Base-by-base conservation (phyloP, 2,113 vertebrate species). In the Narcine bancroftii region DNA sequence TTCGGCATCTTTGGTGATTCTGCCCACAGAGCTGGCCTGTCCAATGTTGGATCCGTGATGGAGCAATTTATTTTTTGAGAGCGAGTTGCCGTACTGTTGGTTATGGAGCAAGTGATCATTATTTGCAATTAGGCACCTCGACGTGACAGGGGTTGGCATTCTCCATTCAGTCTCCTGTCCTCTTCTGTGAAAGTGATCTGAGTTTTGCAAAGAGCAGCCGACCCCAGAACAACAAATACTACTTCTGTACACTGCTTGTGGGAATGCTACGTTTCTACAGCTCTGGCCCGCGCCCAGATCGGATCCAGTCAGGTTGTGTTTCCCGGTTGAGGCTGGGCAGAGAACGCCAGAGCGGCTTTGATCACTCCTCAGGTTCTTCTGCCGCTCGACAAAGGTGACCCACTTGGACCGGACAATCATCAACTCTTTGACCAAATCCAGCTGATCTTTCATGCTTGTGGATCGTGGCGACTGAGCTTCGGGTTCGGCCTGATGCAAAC, bases 171-270 rank as follows among this genome's bases (percentile, higher is more conserved):
- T 93, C 29, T 97, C 96, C 92, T 95, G 94, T 0, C 94, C 87
- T 39, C 92, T 92, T 93, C 94, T 96, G 0, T 94, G 94, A 77
- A 95, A 85, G 92, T 94, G 95, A 0, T 95, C 95, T 0, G 87
- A 94, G 0, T 94, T 76, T 0, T 96, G 96, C 92, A 96, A 89
- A 0, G 94, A 92, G 4, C 95, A 97, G 66, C 95, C 94, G 87
- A 94, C 66, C 6, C 97, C 95, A 66, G 94, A 3, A 33, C 96
- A 97, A 93, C 96, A 97, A 5, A 95, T 92, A 0, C 95, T 96
- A 50, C 94, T 96, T 92, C 96, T 94, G 2, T 99, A 99, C 83
- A 99, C 91, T 0, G 98, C 97, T 89, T 95, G 98, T 85, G 98
- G 98, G 10, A 97, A 94, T 0, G 97, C 96, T 89, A 99, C 77